Conservation (phyloP, 2,888 invertebrate genomes). For the Parnassius apollo region DNA sequence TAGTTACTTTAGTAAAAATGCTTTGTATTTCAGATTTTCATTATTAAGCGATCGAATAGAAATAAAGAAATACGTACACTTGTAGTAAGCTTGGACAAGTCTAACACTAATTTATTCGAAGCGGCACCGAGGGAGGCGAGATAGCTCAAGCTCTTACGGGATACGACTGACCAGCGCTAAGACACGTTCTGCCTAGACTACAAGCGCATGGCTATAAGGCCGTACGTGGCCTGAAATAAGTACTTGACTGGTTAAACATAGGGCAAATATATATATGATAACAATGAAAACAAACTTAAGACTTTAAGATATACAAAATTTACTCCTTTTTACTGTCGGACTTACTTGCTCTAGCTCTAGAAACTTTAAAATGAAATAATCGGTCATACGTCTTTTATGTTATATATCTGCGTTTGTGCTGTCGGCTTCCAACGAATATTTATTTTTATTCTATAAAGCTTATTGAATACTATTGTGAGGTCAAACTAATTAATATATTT, state of each 20-base stretch:
- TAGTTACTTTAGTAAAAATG: too few relatives aligned
- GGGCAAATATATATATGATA: conserved; percentile 3
- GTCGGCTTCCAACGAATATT: conserved; percentile 1
- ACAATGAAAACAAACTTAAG: not conserved
- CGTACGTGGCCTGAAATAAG: not conserved
- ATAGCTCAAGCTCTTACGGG: not conserved
- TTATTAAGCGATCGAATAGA: not conserved
- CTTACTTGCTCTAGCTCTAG: not conserved
- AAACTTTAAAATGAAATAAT: not conserved
- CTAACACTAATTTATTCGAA: not conserved
- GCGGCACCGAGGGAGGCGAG: not conserved
- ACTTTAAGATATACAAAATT: not conserved
- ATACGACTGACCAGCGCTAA: conserved; percentile 6
- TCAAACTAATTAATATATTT: too few relatives aligned
- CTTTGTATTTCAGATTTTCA: too few relatives aligned
- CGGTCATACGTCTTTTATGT: not conserved
- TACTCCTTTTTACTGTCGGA: conserved; percentile 5
- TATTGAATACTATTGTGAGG: too few relatives aligned
- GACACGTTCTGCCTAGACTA: not conserved
- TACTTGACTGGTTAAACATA: conserved; percentile 1
- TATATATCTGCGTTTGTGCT: not conserved
- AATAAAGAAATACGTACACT: conserved; percentile 1
- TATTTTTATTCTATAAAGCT: not conserved
- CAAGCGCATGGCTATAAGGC: conserved; percentile 10
- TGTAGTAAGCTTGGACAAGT: not conserved